phyloP scores from a whole-genome alignment of 1,140 invertebrate genomes.

The Protaetia brevitarsis region DNA sequence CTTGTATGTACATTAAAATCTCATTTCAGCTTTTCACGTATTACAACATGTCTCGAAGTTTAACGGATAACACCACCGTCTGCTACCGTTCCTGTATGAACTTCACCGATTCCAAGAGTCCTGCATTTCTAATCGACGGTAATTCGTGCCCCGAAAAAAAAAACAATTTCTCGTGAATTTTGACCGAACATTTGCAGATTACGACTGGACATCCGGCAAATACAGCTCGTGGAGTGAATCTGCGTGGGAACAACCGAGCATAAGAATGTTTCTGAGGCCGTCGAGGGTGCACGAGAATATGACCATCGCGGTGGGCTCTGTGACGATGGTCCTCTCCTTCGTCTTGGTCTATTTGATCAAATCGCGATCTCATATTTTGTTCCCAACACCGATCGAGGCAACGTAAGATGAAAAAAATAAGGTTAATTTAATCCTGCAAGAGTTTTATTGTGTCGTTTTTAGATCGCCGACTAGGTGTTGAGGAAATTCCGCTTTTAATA shows the following conservation, averaged over 20 bases:
- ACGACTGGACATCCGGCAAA: constrained; percentile 72
- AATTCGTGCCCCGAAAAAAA: constrained; percentile 23
- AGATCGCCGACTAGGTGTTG: background rate
- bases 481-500: background rate
- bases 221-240: constrained; percentile 94
- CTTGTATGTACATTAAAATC: too few relatives aligned
- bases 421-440: background rate
- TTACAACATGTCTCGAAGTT: constrained; percentile 50
- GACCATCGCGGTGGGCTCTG: constrained; percentile 62
- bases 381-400: constrained; percentile 42
- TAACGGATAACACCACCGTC: constrained; percentile 52
- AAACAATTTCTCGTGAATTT: constrained; percentile 24
- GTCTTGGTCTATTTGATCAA: constrained; percentile 68
- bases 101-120: constrained; percentile 71
- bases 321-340: constrained; percentile 63
- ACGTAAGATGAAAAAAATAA: background rate
- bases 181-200: constrained; percentile 55
- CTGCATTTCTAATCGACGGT: constrained; percentile 74
- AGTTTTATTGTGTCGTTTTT: background rate
- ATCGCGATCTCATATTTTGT: constrained; percentile 61
- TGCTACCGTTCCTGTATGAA: constrained; percentile 77
- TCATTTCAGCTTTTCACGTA: constrained; percentile 48
- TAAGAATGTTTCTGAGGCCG: constrained; percentile 80
- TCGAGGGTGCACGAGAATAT: constrained; percentile 64
- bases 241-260: constrained; percentile 70